Percentiles rank a stretch among this genome's conserved stretches.
These are phyloP conservation scores for Acholoe squamosa DNA, from an alignment of 2,888 invertebrate species.

Conservation along the genomic window DNA sequence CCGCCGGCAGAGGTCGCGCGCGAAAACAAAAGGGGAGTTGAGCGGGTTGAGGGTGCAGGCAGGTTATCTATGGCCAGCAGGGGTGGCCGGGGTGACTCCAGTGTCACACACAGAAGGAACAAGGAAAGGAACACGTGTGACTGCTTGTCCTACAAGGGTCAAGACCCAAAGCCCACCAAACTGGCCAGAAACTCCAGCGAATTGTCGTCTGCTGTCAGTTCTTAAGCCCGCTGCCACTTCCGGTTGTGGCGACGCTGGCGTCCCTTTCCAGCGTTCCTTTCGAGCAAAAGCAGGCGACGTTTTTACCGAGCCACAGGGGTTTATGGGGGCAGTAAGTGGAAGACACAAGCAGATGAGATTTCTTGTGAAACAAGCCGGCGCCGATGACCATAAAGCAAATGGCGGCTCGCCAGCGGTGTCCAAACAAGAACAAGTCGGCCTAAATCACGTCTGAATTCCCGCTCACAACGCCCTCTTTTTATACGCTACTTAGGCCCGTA, in stretches of 20 bases:
- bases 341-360: constrained; percentile 44
- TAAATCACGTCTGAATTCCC: constrained; percentile 30
- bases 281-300: neutral
- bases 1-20: neutral
- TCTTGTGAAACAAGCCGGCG: constrained; percentile 55
- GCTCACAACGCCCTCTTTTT: constrained; percentile 40
- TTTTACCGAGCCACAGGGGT: neutral
- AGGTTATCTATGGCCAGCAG: constrained; percentile 22
- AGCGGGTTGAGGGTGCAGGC: neutral
- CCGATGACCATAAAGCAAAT: constrained; percentile 52
- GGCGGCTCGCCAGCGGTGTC: neutral
- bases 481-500: constrained; percentile 28
- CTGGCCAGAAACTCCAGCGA: neutral
- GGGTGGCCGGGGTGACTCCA: neutral
- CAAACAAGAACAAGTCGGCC: constrained; percentile 22
- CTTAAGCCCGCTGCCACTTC: neutral
- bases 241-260: constrained; percentile 14
- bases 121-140: constrained; percentile 56
- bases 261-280: neutral
- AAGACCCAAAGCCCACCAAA: constrained; percentile 35
- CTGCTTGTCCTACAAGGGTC: constrained; percentile 56
- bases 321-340: constrained; percentile 47
- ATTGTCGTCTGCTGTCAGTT: constrained; percentile 50
- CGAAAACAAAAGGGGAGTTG: neutral
- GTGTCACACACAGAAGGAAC: constrained; percentile 52